Evolutionary conservation across 2,797 vertebrate species (phyloP).

Genomic region (Pseudochirops corinnae): DNA sequence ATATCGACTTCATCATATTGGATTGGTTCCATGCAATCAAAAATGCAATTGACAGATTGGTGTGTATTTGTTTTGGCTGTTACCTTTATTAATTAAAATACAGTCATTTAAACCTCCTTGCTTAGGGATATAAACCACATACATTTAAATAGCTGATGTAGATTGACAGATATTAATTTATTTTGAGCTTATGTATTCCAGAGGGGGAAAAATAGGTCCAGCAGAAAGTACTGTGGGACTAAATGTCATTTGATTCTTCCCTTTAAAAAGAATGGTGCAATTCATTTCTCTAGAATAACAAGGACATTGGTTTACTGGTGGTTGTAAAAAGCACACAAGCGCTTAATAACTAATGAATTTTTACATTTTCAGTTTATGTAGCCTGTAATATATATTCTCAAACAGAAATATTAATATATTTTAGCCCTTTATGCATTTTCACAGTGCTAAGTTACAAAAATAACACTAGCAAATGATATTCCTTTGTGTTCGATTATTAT

Average conservation of each 20-base stretch:
- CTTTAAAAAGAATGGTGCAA: constrained; percentile 75
- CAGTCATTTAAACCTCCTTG: constrained; percentile 82
- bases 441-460: constrained; percentile 81
- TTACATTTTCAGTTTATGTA: constrained; percentile 83
- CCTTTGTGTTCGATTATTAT: constrained; percentile 82
- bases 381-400: constrained; percentile 81
- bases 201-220: constrained; percentile 73
- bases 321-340: constrained; percentile 82
- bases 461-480: constrained; percentile 82
- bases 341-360: constrained; percentile 85
- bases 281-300: constrained; percentile 81
- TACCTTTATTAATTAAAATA: constrained; percentile 86
- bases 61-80: constrained; percentile 89
- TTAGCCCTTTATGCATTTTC: constrained; percentile 82
- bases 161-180: constrained; percentile 73
- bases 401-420: constrained; percentile 83
- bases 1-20: constrained; percentile 90
- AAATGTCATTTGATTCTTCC: constrained; percentile 81
- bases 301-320: constrained; percentile 79
- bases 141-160: constrained; percentile 77
- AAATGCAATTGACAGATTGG: constrained; percentile 91
- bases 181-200: constrained; percentile 78
- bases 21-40: constrained; percentile 94
- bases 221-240: constrained; percentile 77
- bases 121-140: constrained; percentile 65